phyloP scores from a whole-genome alignment of 2,113 vertebrate genomes.

The Chrysochloris asiatica region DNA sequence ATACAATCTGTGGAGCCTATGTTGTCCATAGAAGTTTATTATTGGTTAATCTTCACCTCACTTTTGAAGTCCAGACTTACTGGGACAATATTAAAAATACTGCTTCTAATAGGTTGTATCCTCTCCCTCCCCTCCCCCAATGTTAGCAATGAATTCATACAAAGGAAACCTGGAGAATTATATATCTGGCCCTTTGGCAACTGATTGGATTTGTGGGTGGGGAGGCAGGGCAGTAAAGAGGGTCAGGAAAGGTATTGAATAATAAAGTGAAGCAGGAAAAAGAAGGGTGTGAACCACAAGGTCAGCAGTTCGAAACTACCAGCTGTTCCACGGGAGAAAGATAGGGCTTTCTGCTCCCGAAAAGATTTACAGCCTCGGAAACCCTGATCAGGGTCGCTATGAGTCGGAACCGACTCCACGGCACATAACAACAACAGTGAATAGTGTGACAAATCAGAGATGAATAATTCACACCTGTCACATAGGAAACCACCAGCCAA shows the following conservation, averaged over 20 bases:
- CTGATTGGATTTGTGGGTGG: background rate
- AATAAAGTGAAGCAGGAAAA: background rate
- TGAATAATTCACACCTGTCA: background rate
- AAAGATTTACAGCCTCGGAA: too few relatives aligned
- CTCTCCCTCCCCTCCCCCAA: background rate
- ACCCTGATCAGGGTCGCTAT: too few relatives aligned
- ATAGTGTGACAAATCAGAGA: background rate
- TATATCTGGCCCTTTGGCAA: background rate
- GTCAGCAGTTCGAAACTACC: too few relatives aligned
- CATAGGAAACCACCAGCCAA: background rate
- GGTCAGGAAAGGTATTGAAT: background rate
- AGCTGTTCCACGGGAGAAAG: constrained; percentile 1
- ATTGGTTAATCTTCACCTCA: background rate
- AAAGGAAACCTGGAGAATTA: background rate
- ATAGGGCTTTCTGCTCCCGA: too few relatives aligned
- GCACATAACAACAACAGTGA: too few relatives aligned
- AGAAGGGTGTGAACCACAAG: too few relatives aligned
- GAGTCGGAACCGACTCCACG: too few relatives aligned
- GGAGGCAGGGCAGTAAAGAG: background rate
- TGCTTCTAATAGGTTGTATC: background rate
- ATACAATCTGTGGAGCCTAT: background rate
- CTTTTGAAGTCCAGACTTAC: background rate
- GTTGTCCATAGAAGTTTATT: background rate
- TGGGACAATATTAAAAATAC: background rate
- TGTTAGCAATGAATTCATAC: background rate